Conservation (phyloP, 2,113 vertebrate species). For the Macrotis lagotis region DNA sequence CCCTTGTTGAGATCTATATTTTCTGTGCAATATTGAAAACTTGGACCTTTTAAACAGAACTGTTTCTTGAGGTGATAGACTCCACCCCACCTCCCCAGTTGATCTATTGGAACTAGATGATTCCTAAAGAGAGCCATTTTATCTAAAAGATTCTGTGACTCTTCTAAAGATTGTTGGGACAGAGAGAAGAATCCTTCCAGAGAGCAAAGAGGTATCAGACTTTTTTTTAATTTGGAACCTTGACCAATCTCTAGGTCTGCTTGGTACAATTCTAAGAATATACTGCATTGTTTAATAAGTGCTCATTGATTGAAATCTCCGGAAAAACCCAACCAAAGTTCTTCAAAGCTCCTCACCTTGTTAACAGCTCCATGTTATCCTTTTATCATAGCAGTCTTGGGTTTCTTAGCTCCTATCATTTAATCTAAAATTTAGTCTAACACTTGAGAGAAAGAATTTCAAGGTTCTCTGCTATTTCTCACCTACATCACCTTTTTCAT, state of each 20-base stretch:
- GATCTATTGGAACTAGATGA: background rate
- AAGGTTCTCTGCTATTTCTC: slow-evolving; percentile 20
- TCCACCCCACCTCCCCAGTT: too few species aligned
- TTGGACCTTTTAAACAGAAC: background rate
- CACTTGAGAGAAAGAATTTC: slow-evolving; percentile 9
- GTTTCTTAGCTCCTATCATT: background rate
- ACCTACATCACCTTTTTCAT: slow-evolving; percentile 28
- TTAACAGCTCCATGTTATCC: background rate
- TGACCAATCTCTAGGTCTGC: background rate
- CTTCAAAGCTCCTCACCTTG: background rate
- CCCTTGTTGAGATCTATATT: background rate
- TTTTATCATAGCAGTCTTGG: background rate
- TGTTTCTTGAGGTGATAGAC: background rate
- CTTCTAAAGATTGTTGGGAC: background rate
- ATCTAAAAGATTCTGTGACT: background rate
- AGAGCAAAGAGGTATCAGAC: background rate
- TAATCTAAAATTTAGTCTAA: background rate
- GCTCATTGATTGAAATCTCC: background rate
- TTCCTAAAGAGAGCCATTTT: background rate
- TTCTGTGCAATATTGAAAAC: background rate
- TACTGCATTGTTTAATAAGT: background rate
- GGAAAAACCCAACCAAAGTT: background rate
- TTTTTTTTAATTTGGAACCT: background rate
- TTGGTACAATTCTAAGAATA: background rate
- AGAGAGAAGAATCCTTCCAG: background rate